Percentiles rank a stretch among this genome's conserved stretches.
phyloP scores from a whole-genome alignment of 2,113 vertebrate species.

The Scophthalmus maximus region DNA sequence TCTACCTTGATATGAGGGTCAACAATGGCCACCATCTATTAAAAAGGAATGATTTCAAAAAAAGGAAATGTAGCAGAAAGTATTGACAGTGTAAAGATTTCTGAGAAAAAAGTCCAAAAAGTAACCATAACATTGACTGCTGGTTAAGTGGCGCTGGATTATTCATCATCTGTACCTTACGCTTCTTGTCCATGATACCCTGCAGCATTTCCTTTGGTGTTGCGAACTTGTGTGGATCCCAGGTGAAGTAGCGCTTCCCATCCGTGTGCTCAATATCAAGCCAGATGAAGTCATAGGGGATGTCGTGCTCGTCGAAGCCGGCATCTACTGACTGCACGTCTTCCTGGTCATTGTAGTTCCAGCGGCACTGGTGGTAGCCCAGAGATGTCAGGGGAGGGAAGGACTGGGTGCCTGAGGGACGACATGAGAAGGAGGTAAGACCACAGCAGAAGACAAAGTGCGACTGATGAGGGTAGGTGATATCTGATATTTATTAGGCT shows the following conservation, averaged over 20 bases:
- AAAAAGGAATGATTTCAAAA: background rate
- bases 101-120: background rate
- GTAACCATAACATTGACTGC: background rate
- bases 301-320: slow-evolving; percentile 89
- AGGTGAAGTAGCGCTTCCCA: slow-evolving; percentile 97
- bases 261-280: slow-evolving; percentile 95
- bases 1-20: slow-evolving; percentile 96
- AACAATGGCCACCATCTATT: slow-evolving; percentile 93
- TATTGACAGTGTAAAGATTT: background rate
- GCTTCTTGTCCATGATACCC: slow-evolving; percentile 83
- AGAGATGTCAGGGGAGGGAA: slow-evolving; percentile 89
- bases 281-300: slow-evolving; percentile 95
- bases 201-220: slow-evolving; percentile 87
- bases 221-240: slow-evolving; percentile 91
- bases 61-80: background rate
- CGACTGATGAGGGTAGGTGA: background rate
- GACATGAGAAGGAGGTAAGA: background rate
- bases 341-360: slow-evolving; percentile 96
- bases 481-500: no score
- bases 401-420: slow-evolving; percentile 88
- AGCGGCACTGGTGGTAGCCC: slow-evolving; percentile 95
- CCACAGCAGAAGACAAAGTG: no score
- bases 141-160: no score
- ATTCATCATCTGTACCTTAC: slow-evolving; percentile 80
- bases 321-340: slow-evolving; percentile 88